A percentile compares a stretch with the other conserved stretches of the same genome.
Conservation (phyloP, 2,888 invertebrate species). For the Mythimna vitellina region DNA sequence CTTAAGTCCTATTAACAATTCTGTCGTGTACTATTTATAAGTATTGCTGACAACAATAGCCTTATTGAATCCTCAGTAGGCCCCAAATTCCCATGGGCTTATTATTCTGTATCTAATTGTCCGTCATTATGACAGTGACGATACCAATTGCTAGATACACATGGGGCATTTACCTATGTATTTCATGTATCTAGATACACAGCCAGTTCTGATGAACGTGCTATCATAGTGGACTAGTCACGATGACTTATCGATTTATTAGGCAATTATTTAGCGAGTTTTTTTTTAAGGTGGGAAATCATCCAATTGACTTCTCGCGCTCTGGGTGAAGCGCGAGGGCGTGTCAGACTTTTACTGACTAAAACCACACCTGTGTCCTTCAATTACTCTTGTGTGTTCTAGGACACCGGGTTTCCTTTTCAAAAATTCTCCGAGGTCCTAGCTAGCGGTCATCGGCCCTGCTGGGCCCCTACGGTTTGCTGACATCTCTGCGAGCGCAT, state of each 20-base stretch:
- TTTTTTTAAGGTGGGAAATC: too few relatives aligned
- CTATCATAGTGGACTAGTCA: background rate
- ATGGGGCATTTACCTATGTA: background rate
- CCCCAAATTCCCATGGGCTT: conserved; percentile 28
- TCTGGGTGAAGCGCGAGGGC: too few relatives aligned
- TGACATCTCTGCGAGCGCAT: too few relatives aligned
- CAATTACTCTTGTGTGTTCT: too few relatives aligned
- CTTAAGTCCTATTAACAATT: background rate
- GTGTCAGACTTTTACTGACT: too few relatives aligned
- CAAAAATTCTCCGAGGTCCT: too few relatives aligned
- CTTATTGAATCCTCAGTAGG: conserved; percentile 13
- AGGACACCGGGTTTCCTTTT: too few relatives aligned
- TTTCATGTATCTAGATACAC: background rate
- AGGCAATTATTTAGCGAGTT: background rate
- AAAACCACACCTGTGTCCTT: too few relatives aligned
- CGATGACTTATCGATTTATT: conserved; percentile 1
- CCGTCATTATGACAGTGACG: background rate
- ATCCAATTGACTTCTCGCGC: too few relatives aligned
- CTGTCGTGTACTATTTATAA: too few relatives aligned
- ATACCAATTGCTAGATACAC: background rate
- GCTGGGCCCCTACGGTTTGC: too few relatives aligned
- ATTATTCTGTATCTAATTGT: conserved; percentile 24
- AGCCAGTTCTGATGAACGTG: background rate
- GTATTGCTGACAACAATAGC: background rate
- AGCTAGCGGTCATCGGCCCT: too few relatives aligned